Base-by-base conservation (phyloP, 1,140 invertebrate species). In the Aplysia californica region DNA sequence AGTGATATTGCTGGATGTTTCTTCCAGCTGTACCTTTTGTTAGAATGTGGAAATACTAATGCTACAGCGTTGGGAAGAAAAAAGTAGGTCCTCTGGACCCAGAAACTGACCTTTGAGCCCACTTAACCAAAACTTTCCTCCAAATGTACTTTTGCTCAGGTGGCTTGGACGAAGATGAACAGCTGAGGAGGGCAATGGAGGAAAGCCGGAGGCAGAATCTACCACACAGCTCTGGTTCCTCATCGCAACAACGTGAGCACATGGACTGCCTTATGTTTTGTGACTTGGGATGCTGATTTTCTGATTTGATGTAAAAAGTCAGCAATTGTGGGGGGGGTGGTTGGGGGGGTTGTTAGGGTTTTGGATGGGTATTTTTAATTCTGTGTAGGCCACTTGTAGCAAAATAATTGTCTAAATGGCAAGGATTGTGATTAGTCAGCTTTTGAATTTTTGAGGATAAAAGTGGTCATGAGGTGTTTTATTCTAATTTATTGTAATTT, bases 121-220 rank as follows among this genome's bases (percentile, higher is more conserved):
- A 78, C 61, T 41, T 36, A 55, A n/a, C 38, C 71, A 71, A 10
- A 66, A 41, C 38, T 68, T 44, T 20, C 39, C 39, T 10, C 4
- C 55, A 36, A 50, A 10, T 50, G 44, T 50, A n/a, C 44, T 50
- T 50, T 10, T 50, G 44, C 21, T 82, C 84, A 29, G 84, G 80
- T 0, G 85, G 85, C 3, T 65, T 85, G 10, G 81, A 78, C 68
- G 84, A 86, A 68, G 82, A 85, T 56, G 84, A 86, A 69, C 85
- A 86, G 66, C 64, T 75, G 0, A 61, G 78, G 23, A 65, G 74
- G 61, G 84, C 83, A 23, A 80, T 76, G 76, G 77, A 84, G 58
- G 75, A 83, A 23, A 85, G 85, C 38, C 39, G 76, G 41, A 15
- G 39, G 50, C 29, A 79, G n/a, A 58, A 75, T 39, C 56, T 65